These are phyloP conservation scores for Oxystoma pomonae DNA, from an alignment of 2,888 invertebrate genomes.

Conservation along the genomic window DNA sequence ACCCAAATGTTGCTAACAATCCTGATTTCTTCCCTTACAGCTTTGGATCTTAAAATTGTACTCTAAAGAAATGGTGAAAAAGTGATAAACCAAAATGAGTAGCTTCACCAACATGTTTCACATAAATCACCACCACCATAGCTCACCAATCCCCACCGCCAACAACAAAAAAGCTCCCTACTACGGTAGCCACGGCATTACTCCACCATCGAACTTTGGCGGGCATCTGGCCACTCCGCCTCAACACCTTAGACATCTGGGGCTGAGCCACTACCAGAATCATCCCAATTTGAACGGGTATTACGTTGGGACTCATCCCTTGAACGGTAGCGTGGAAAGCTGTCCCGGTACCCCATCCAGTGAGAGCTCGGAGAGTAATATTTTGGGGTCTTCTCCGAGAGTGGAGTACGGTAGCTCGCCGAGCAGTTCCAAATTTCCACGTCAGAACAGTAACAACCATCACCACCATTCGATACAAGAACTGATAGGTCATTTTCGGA, in stretches of 20 bases:
- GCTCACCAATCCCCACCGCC: slow-evolving; percentile 22
- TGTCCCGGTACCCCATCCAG: slow-evolving; percentile 37
- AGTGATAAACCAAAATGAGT: no score
- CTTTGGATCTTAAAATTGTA: no score
- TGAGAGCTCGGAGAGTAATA: slow-evolving; percentile 32
- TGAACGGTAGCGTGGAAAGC: slow-evolving; percentile 35
- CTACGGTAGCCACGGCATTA: slow-evolving; percentile 22
- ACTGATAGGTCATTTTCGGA: slow-evolving; percentile 69
- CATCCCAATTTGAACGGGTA: slow-evolving; percentile 34
- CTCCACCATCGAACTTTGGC: slow-evolving; percentile 6
- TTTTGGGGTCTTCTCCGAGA: slow-evolving; percentile 31
- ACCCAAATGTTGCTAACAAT: no score
- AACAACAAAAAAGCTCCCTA: background rate
- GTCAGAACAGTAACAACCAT: slow-evolving; percentile 38
- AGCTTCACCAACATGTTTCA: slow-evolving; percentile 46
- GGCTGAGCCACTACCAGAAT: slow-evolving; percentile 30
- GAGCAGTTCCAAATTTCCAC: slow-evolving; percentile 3
- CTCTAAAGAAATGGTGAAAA: no score
- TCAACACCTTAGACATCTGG: slow-evolving; percentile 32
- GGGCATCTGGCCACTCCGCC: slow-evolving; percentile 19
- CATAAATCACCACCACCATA: slow-evolving; percentile 39
- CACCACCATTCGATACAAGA: slow-evolving; percentile 70
- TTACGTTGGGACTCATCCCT: slow-evolving; percentile 25
- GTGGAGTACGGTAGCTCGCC: slow-evolving; percentile 28
- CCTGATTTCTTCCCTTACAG: no score